Conservation (phyloP, 2,888 invertebrate species). For the Scrobipalpa atriplicella region DNA sequence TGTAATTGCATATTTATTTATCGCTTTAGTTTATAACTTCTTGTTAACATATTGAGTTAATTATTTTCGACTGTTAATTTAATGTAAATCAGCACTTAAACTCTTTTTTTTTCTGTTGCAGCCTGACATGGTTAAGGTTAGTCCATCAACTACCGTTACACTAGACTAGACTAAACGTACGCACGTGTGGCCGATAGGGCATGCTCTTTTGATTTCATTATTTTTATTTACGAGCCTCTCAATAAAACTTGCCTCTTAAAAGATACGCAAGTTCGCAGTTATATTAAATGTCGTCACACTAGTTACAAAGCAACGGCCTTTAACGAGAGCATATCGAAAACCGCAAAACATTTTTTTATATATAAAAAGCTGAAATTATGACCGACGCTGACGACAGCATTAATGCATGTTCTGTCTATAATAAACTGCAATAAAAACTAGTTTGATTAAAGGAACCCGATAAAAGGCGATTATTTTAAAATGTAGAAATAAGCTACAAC, state of each 20-base stretch:
- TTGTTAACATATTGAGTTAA: background rate
- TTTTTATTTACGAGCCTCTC: background rate
- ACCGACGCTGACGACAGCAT: slow-evolving; percentile 31
- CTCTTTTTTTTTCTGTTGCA: slow-evolving; percentile 17
- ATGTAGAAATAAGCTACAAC: slow-evolving; percentile 36
- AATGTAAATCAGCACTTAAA: background rate
- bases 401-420: slow-evolving; percentile 31
- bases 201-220: background rate
- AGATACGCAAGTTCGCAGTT: background rate
- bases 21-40: background rate
- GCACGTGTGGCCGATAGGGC: slow-evolving; percentile 8
- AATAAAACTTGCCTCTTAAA: background rate
- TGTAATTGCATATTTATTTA: background rate
- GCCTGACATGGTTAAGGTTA: slow-evolving; percentile 20
- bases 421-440: slow-evolving; percentile 36
- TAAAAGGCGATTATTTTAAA: slow-evolving; percentile 39
- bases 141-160: slow-evolving; percentile 15
- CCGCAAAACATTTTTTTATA: slow-evolving; percentile 27
- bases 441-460: slow-evolving; percentile 37
- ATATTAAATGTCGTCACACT: slow-evolving; percentile 21
- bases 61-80: background rate
- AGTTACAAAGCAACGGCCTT: slow-evolving; percentile 25
- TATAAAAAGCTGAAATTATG: slow-evolving; percentile 28
- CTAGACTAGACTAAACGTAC: background rate
- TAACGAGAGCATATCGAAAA: slow-evolving; percentile 29